These are phyloP conservation scores for Acipenser transmontanus DNA, from an alignment of 2,797 vertebrate genomes.

Conservation along the genomic window DNA sequence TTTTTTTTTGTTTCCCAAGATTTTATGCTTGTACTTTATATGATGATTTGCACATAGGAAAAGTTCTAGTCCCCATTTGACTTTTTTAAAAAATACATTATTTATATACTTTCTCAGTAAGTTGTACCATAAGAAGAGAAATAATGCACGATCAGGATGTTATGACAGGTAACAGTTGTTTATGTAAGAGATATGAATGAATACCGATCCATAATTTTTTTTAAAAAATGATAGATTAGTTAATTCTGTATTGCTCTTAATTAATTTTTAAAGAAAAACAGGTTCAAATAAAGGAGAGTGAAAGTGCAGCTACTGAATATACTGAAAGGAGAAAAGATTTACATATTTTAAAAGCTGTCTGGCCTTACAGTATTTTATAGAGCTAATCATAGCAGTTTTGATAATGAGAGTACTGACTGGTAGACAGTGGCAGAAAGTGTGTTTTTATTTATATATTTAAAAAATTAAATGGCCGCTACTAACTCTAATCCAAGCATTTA, in stretches of 20 bases:
- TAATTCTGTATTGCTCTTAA: not conserved
- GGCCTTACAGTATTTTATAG: not conserved
- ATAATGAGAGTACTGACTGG: not conserved
- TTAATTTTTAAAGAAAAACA: constrained; percentile 6
- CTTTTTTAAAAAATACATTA: not conserved
- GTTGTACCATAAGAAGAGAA: constrained; percentile 4
- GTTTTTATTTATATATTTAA: no score
- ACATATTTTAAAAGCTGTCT: not conserved
- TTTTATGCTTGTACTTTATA: constrained; percentile 37
- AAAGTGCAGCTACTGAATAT: not conserved
- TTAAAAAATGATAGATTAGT: not conserved
- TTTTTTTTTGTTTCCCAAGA: constrained; percentile 28
- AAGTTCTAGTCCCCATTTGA: constrained; percentile 15
- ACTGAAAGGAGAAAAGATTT: no score
- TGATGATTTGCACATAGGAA: constrained; percentile 43
- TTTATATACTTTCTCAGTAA: constrained; percentile 11
- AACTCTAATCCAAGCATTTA: no score
- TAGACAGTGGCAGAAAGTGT: not conserved
- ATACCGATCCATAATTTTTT: not conserved
- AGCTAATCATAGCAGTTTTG: not conserved
- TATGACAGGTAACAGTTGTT: not conserved
- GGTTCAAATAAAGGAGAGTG: not conserved
- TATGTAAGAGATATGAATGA: not conserved
- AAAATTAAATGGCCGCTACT: not conserved
- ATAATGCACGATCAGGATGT: not conserved